Conservation (phyloP, 2,113 vertebrate genomes). For the Thamnaconus septentrionalis region DNA sequence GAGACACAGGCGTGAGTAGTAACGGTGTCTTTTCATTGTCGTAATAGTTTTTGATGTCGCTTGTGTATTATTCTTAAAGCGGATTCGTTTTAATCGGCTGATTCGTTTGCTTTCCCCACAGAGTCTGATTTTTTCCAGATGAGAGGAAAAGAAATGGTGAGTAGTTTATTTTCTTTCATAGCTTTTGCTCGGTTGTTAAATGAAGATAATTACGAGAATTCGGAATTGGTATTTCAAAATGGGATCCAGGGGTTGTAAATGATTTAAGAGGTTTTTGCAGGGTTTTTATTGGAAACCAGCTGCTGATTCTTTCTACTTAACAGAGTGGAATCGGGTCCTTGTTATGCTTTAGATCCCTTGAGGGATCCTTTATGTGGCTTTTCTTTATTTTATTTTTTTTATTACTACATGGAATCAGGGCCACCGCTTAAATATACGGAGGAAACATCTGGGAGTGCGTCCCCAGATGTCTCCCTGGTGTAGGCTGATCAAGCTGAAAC, state of each 20-base stretch:
- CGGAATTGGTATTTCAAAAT: no score
- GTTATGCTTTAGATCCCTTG: neutral
- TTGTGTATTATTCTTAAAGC: neutral
- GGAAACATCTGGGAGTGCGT: slow-evolving; percentile 35
- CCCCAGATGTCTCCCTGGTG: slow-evolving; percentile 11
- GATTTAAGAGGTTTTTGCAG: no score
- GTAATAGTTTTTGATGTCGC: neutral
- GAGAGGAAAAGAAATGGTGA: slow-evolving; percentile 67
- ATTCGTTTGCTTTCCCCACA: slow-evolving; percentile 20
- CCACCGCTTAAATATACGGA: neutral
- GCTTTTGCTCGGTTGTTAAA: neutral
- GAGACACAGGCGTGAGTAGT: neutral
- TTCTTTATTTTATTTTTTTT: neutral
- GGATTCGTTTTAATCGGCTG: no score
- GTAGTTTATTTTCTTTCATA: slow-evolving; percentile 5
- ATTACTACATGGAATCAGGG: no score
- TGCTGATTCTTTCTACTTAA: no score
- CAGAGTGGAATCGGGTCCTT: neutral
- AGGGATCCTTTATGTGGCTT: neutral
- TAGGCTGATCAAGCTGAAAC: no score
- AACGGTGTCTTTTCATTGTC: neutral
- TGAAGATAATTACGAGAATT: no score
- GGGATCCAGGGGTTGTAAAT: no score
- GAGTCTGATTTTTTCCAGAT: slow-evolving; percentile 31
- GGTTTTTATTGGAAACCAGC: no score